Evolutionary conservation across 2,888 invertebrate genomes (phyloP), one percentile per base, ranked within the genome.

Genomic region (Malachius bipustulatus): DNA sequence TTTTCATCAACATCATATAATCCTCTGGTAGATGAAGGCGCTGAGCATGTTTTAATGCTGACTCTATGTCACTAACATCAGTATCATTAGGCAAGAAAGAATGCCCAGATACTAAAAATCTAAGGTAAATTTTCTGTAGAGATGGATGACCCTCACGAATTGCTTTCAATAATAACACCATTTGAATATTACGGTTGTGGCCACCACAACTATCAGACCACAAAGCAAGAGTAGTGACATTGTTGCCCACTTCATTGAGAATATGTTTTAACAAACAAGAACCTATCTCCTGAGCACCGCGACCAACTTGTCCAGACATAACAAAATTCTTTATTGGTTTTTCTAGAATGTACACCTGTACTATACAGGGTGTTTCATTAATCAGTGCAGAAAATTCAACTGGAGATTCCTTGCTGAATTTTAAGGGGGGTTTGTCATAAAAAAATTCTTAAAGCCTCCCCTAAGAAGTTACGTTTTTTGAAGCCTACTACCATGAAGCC

Each of bases 31-130:
- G 9, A 14, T 34, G 34, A 34, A 34, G 6, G 6, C 35, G 30
- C 9, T 34, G 35, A 12, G 32, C 32, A 13, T 12, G 10, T 16
- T 36, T 36, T 14, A 36, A 24, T 19, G 36, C 33, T 19, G 14
- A 30, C 16, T 36, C 35, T 16, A 36, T 37, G 16, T 36, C 26
- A 24, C 34, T 35, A 34, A 36, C 32, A 8, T 34, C 35, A 11
- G 13, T 11, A 14, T 34, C 33, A 26, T 34, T 34, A 4, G 35
- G 35, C 8, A 36, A 30, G 30, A 36, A 36, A 8, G 29, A 29
- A 29, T 29, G 29, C 10, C 29, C 29, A 10, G 8, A 8, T 8
- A 29, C 29, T 8, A 29, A 12, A 10, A 29, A 29, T 8, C 10
- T 29, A 8, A 29, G 29, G 6, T n/a, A 8, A 29, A 29, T 29